Conservation (phyloP, 2,888 invertebrate genomes). For the Brenthis ino region DNA sequence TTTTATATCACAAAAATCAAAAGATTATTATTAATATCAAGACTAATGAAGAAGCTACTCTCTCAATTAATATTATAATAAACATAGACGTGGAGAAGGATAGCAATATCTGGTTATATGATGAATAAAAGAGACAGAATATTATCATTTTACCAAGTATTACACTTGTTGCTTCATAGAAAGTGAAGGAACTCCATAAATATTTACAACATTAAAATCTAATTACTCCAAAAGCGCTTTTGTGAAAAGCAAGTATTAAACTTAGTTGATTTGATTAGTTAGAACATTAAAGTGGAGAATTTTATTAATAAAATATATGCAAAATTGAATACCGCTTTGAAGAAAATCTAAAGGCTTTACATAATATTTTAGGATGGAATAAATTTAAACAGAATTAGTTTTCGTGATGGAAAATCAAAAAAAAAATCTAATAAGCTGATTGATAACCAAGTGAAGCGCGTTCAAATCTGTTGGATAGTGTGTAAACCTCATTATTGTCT, state of each 20-base stretch:
- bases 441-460: no score
- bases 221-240: slow-evolving; percentile 23
- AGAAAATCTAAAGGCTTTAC: not conserved
- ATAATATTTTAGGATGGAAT: not conserved
- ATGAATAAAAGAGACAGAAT: not conserved
- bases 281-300: slow-evolving; percentile 12
- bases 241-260: slow-evolving; percentile 18
- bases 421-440: no score
- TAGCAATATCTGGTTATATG: not conserved
- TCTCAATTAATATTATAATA: not conserved
- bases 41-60: not conserved
- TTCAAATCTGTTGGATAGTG: no score
- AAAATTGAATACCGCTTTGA: not conserved
- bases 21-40: not conserved
- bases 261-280: slow-evolving; percentile 8
- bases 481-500: no score
- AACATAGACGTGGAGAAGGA: not conserved
- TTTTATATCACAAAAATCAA: not conserved
- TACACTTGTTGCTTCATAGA: slow-evolving; percentile 11
- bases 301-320: slow-evolving; percentile 8
- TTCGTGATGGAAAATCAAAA: no score
- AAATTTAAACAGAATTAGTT: not conserved
- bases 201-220: slow-evolving; percentile 25
- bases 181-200: slow-evolving; percentile 16
- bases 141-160: not conserved